Percentiles rank a stretch among this genome's conserved stretches.
Evolutionary conservation across 2,888 invertebrate species (phyloP).

Genomic region (Stenchaetothrips biformis): DNA sequence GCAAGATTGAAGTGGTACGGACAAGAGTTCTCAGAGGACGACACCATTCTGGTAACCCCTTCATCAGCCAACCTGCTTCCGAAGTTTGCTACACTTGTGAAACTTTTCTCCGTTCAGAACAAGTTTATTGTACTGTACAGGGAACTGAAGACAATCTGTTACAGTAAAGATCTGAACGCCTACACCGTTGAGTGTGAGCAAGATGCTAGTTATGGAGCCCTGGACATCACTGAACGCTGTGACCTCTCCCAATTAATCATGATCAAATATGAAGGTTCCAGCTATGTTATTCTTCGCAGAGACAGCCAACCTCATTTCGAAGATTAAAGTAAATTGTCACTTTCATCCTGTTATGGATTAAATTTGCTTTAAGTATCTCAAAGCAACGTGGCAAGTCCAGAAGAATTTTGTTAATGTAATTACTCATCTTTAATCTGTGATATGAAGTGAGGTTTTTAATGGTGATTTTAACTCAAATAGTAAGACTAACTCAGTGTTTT

Average conservation of each 20-base stretch:
- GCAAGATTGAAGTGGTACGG: slow-evolving; percentile 7
- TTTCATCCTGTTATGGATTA: too few species aligned
- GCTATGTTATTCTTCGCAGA: too few species aligned
- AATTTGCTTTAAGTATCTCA: too few species aligned
- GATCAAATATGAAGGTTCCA: neutral
- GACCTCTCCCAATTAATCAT: neutral
- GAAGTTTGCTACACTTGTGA: neutral
- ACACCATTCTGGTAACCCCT: neutral
- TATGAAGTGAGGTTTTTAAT: too few species aligned
- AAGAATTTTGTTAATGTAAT: too few species aligned
- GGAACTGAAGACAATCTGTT: neutral
- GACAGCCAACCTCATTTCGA: too few species aligned
- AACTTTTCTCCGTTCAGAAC: neutral
- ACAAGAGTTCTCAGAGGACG: neutral
- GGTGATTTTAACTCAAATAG: too few species aligned
- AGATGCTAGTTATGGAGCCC: neutral
- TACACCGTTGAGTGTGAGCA: neutral
- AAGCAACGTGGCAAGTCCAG: too few species aligned
- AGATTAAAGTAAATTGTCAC: too few species aligned
- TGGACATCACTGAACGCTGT: neutral
- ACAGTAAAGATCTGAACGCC: neutral
- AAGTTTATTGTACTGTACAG: neutral
- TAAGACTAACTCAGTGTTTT: too few species aligned
- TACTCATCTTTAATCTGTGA: too few species aligned
- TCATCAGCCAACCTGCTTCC: neutral